Evolutionary conservation across 2,113 vertebrate genomes (phyloP).

Genomic region (Coracopsis vasa): DNA sequence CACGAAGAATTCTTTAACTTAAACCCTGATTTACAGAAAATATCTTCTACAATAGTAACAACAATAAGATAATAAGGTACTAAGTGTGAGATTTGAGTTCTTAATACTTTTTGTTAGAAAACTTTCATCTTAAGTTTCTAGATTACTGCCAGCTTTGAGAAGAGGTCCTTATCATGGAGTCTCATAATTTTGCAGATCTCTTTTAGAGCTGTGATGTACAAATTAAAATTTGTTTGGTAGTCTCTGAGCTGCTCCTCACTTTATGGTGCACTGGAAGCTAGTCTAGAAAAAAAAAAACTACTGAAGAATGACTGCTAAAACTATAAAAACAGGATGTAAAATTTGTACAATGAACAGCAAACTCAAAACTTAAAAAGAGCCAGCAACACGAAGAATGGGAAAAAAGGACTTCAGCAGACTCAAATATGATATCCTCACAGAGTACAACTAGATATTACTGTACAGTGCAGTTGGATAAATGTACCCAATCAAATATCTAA

Average conservation of each 20-base stretch:
- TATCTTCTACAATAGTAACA: background rate
- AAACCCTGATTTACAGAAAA: background rate
- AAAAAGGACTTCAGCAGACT: background rate
- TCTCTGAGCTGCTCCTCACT: background rate
- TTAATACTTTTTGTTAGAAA: background rate
- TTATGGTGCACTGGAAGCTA: background rate
- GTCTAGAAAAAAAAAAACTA: background rate
- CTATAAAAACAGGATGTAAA: background rate
- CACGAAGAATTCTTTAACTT: background rate
- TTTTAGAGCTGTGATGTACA: background rate
- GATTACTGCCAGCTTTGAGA: background rate
- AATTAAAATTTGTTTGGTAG: background rate
- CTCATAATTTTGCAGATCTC: background rate
- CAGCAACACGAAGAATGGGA: background rate
- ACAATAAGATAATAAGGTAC: background rate
- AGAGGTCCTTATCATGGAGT: background rate
- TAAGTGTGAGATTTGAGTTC: background rate
- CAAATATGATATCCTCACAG: background rate
- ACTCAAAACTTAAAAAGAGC: background rate
- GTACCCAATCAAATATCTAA: background rate
- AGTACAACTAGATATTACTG: background rate
- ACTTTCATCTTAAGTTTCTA: background rate
- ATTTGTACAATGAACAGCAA: background rate
- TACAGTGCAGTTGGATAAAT: background rate
- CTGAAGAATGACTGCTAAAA: background rate